Percentiles rank a stretch among this genome's conserved stretches.
Conservation (phyloP, 2,113 vertebrate species). For the Cyanoramphus novaezelandiae region DNA sequence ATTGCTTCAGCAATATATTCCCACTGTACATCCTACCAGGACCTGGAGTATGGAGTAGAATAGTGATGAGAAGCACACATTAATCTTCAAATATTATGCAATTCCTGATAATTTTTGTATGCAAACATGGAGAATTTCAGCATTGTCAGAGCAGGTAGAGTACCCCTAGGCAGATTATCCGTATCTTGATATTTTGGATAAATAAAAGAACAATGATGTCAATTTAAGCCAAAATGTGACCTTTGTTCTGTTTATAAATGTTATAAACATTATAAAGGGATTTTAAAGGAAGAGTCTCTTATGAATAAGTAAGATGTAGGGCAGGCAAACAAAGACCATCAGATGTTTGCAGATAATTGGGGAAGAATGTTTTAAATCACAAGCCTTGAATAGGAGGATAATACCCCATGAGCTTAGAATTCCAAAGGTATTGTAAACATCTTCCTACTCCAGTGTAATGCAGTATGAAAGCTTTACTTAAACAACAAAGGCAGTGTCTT, state of each 20-base stretch:
- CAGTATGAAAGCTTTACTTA: not conserved
- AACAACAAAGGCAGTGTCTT: not conserved
- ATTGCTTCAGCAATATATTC: not conserved
- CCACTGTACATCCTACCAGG: not conserved
- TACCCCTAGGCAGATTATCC: not conserved
- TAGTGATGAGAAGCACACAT: not conserved
- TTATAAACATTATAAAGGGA: not conserved
- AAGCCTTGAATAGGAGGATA: not conserved
- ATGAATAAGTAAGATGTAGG: not conserved
- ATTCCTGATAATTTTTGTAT: not conserved
- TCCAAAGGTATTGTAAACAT: not conserved
- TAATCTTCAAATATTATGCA: not conserved
- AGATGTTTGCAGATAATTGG: not conserved
- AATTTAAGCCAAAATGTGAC: not conserved
- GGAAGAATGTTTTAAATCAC: not conserved
- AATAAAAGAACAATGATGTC: not conserved
- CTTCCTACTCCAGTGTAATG: not conserved
- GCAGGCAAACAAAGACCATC: not conserved
- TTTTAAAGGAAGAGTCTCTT: not conserved
- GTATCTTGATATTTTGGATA: not conserved
- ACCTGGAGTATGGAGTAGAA: not conserved
- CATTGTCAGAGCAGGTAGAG: not conserved
- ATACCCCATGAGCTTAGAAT: not conserved
- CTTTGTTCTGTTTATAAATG: not conserved
- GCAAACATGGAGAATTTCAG: not conserved